phyloP scores from a whole-genome alignment of 2,888 invertebrate genomes.

The Polyommatus icarus region DNA sequence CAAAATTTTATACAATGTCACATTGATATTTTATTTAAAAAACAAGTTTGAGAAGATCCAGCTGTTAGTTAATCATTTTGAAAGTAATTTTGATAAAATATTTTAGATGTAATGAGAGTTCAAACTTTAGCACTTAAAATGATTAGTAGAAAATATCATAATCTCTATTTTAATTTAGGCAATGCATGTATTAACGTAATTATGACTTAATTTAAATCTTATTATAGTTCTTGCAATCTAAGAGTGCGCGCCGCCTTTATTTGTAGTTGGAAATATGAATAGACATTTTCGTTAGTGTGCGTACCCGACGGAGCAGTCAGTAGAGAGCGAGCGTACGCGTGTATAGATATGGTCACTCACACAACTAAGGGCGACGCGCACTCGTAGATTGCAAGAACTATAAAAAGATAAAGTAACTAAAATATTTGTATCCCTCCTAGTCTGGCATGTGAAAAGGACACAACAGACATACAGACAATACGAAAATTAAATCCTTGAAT shows the following conservation, averaged over 20 bases:
- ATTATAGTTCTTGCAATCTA: too few species aligned
- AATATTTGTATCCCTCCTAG: neutral
- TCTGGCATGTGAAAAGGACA: neutral
- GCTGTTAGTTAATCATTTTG: neutral
- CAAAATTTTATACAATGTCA: neutral
- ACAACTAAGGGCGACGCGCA: too few species aligned
- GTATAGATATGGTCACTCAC: too few species aligned
- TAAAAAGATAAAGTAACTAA: neutral
- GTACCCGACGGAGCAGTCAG: too few species aligned
- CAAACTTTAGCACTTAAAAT: neutral
- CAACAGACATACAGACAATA: too few species aligned
- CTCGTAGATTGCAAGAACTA: too few species aligned
- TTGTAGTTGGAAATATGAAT: too few species aligned
- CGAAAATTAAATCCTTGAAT: too few species aligned
- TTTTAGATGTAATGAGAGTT: neutral
- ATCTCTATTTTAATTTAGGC: neutral
- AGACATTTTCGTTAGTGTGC: too few species aligned
- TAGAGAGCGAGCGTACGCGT: too few species aligned
- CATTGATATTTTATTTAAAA: neutral
- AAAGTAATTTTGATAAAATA: neutral
- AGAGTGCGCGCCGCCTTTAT: too few species aligned
- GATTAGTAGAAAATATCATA: neutral
- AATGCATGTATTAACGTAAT: neutral
- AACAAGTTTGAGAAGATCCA: neutral
- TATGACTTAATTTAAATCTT: too few species aligned